Evolutionary conservation across 2,113 vertebrate species (phyloP).

Genomic region (Calidris pygmaea): DNA sequence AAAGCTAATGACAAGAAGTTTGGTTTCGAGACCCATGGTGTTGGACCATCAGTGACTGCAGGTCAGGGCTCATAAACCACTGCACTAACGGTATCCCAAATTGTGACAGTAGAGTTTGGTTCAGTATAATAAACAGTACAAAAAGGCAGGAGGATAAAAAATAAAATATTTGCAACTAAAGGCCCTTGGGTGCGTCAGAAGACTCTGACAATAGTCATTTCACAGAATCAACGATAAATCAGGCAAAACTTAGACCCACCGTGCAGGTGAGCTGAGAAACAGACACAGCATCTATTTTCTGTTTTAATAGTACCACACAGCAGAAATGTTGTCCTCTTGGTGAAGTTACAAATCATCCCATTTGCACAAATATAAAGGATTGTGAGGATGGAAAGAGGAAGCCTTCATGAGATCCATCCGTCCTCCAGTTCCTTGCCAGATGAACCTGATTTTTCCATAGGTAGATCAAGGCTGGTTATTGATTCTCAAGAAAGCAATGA

Average conservation of each 20-base stretch:
- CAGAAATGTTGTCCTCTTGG: constrained; percentile 31
- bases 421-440: constrained; percentile 12
- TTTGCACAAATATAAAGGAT: not conserved
- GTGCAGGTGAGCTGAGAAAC: not conserved
- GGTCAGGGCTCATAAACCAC: not conserved
- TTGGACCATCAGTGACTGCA: not conserved
- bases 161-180: not conserved
- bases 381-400: not conserved
- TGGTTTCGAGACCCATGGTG: not conserved
- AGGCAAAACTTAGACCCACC: not conserved
- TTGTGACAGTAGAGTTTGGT: not conserved
- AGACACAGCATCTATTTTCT: not conserved
- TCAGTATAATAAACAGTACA: not conserved
- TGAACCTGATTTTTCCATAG: not conserved
- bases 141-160: constrained; percentile 17
- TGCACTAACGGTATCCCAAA: not conserved
- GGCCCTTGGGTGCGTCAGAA: not conserved
- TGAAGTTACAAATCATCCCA: not conserved
- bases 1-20: not conserved
- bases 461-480: not conserved
- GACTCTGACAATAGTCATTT: not conserved
- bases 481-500: not conserved
- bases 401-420: not conserved
- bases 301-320: not conserved
- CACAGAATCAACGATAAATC: not conserved